Conservation (phyloP, 2,113 vertebrate genomes). For the Chionis minor region DNA sequence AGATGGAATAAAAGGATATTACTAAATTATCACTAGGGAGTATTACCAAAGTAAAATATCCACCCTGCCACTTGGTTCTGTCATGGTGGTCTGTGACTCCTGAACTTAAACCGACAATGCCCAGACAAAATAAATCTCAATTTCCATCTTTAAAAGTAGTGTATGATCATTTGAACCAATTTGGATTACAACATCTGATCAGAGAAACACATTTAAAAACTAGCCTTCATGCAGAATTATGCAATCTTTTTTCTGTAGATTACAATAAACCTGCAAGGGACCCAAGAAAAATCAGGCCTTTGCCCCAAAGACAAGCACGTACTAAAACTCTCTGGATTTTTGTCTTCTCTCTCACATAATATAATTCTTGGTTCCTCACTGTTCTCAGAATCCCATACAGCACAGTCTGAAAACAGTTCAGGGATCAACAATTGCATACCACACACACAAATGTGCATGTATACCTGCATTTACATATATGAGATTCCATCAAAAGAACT, state of each 20-base stretch:
- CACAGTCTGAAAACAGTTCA: neutral
- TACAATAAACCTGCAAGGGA: neutral
- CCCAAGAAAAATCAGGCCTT: neutral
- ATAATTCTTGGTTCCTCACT: neutral
- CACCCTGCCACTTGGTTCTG: neutral
- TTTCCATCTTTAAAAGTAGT: neutral
- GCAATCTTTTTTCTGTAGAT: neutral
- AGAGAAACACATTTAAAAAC: neutral
- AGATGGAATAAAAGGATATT: constrained; percentile 27
- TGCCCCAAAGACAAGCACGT: neutral
- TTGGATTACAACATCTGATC: neutral
- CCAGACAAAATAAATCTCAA: neutral
- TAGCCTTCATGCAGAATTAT: neutral
- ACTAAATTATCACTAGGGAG: neutral
- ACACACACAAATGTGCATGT: neutral
- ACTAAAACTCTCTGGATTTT: neutral
- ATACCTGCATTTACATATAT: neutral
- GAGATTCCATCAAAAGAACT: neutral
- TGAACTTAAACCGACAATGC: neutral
- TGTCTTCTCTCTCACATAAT: neutral
- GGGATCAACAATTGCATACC: neutral
- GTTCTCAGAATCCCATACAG: neutral
- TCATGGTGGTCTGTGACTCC: neutral
- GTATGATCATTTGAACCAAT: neutral
- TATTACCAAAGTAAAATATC: neutral